These are phyloP conservation scores for Lepilemur septentrionalis DNA, from an alignment of 2,797 vertebrate species.

Conservation along the genomic window DNA sequence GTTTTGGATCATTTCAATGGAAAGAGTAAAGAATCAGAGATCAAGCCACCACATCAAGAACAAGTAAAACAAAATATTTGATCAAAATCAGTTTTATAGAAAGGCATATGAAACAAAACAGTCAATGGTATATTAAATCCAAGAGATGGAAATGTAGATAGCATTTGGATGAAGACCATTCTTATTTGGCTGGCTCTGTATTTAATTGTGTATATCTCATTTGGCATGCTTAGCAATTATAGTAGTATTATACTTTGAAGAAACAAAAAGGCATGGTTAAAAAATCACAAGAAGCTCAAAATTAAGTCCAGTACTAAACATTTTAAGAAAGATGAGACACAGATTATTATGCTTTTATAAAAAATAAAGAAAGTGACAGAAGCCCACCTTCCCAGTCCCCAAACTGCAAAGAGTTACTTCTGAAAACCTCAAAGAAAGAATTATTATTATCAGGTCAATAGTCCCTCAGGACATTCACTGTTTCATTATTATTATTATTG, in stretches of 20 bases:
- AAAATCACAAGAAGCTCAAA: not conserved
- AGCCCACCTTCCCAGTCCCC: not conserved
- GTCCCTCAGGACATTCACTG: not conserved
- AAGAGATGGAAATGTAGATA: not conserved
- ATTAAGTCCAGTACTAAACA: not conserved
- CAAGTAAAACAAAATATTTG: constrained; percentile 33
- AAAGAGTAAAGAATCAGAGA: constrained; percentile 60
- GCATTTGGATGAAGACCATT: not conserved
- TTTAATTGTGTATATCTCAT: constrained; percentile 26
- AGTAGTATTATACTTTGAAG: not conserved
- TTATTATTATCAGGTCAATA: not conserved
- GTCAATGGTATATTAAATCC: constrained; percentile 9
- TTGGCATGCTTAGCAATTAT: not conserved
- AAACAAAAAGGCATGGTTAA: not conserved
- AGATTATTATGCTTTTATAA: not conserved
- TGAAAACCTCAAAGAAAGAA: not conserved
- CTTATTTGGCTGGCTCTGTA: not conserved
- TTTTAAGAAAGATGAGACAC: not conserved
- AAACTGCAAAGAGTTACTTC: not conserved
- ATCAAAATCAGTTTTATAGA: constrained; percentile 40
- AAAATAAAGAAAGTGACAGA: not conserved
- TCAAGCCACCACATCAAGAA: constrained; percentile 60
- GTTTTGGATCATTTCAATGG: constrained; percentile 69
- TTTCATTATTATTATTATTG: not conserved
- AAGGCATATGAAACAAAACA: not conserved